Conservation (phyloP, 2,888 invertebrate species). For the Odontocolon sp. region DNA sequence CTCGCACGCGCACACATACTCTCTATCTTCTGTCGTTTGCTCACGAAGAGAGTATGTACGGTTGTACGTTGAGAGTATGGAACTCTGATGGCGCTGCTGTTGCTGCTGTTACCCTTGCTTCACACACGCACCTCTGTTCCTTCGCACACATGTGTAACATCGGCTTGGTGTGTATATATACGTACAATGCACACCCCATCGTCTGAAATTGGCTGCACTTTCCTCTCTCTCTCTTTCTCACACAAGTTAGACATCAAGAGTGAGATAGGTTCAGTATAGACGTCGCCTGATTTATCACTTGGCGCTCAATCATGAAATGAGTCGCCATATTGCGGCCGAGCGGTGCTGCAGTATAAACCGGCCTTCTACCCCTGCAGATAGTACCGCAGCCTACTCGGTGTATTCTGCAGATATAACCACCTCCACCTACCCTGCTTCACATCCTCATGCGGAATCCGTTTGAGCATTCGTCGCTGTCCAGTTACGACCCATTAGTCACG, state of each 20-base stretch:
- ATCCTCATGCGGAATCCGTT: conserved; percentile 29
- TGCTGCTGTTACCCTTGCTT: background rate
- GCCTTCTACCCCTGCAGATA: no score
- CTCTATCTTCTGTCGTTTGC: background rate
- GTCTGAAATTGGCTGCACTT: conserved; percentile 56
- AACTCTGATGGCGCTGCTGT: background rate
- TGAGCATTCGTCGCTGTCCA: conserved; percentile 30
- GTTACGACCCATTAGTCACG: conserved; percentile 44
- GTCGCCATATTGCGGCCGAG: conserved; percentile 31
- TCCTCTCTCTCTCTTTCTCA: conserved; percentile 16
- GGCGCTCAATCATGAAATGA: conserved; percentile 52
- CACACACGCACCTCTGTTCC: conserved; percentile 3
- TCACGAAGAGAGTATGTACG: conserved; percentile 4
- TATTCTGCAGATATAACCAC: conserved; percentile 36
- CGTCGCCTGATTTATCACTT: conserved; percentile 65
- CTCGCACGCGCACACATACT: conserved; percentile 22
- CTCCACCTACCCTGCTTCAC: conserved; percentile 7
- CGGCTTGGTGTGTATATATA: background rate
- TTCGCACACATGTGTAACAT: background rate
- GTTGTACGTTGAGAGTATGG: background rate
- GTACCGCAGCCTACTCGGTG: no score
- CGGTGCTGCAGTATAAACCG: no score
- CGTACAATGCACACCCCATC: background rate
- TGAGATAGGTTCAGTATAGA: conserved; percentile 55
- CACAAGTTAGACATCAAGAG: conserved; percentile 59